Conservation (phyloP, 1,140 invertebrate genomes). For the Oscheius sp. region DNA sequence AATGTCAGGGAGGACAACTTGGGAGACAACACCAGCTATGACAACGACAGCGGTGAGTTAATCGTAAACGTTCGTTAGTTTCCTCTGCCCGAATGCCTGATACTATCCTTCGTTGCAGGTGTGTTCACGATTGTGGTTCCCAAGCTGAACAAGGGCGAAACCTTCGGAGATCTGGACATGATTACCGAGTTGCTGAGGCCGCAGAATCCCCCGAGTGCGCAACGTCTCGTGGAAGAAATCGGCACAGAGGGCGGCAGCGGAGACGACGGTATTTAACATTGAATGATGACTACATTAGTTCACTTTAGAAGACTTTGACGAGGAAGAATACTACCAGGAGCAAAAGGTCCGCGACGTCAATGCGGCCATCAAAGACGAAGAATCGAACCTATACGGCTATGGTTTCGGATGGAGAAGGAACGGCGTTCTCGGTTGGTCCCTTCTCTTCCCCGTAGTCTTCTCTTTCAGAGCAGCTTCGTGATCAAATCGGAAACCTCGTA, state of each 20-base stretch:
- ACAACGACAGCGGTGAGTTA: constrained; percentile 18
- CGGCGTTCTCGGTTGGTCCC: constrained; percentile 12
- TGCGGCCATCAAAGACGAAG: not conserved
- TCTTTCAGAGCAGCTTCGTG: constrained; percentile 12
- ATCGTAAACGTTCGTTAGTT: too few species aligned
- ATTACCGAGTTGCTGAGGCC: constrained; percentile 20
- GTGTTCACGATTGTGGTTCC: constrained; percentile 22
- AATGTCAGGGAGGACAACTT: constrained; percentile 1
- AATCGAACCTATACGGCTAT: constrained; percentile 12
- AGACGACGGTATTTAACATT: not conserved
- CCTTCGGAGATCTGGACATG: constrained; percentile 30
- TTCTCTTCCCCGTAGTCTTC: not conserved
- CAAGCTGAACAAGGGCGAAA: constrained; percentile 17
- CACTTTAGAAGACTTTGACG: not conserved
- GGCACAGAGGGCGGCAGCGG: constrained; percentile 8
- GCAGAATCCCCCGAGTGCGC: not conserved
- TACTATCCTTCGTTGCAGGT: constrained; percentile 14
- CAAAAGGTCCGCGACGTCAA: not conserved
- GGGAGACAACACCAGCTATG: constrained; percentile 12
- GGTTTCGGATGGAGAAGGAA: constrained; percentile 33
- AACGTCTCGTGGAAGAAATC: constrained; percentile 23
- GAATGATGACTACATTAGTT: not conserved
- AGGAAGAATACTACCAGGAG: constrained; percentile 13
- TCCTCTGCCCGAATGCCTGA: too few species aligned
- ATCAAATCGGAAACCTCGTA: constrained; percentile 21